Base-by-base conservation (phyloP, 1,140 invertebrate species). In the Zaprionus davidi region DNA sequence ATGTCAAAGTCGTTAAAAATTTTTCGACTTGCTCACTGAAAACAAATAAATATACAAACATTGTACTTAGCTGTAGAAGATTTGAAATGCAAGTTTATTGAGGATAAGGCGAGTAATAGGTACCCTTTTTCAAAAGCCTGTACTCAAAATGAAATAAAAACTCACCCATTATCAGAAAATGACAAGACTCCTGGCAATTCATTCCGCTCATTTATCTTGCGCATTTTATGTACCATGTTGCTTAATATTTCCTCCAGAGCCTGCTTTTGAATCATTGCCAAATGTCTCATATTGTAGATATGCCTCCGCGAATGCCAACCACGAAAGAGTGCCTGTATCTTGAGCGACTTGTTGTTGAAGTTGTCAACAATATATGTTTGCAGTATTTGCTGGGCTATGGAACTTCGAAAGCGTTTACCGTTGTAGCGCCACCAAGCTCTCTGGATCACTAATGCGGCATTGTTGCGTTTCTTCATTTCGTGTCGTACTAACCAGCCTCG, bases 271-370 rank as follows among this genome's bases (percentile, higher is more conserved):
- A 73, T 41, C 4, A 22, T 28, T 36, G 68, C 53, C 11, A 82
- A 24, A 13, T 26, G 41, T 4, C 24, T 7, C 20, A 73, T 60
- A 59, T 84, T 78, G 44, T 82, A 69, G 36, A 69, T 17, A 36
- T 75, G 20, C 31, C 75, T 57, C 17, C 90, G 78, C 2, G 76
- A 70, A 56, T 49, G 70, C 72, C 73, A 92, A 17, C 86, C 90
- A 5, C 81, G 77, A 59, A 66, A 92, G 0, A 78, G 20, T 2
- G 77, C 22, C 36, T 92, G 90, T 9, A 82, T 82, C 22, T 34
- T 76, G 2, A 24, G 15, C 7, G 79, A 74, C 9, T 53, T 17
- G 0, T 11, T 3, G 13, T 75, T 5, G 20, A 76, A 81, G 11
- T 57, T 44, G 0, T 53, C 2, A 3, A 62, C 12, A 4, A 75